Conservation (phyloP, 2,888 invertebrate species). For the Thymelicus sylvestris region DNA sequence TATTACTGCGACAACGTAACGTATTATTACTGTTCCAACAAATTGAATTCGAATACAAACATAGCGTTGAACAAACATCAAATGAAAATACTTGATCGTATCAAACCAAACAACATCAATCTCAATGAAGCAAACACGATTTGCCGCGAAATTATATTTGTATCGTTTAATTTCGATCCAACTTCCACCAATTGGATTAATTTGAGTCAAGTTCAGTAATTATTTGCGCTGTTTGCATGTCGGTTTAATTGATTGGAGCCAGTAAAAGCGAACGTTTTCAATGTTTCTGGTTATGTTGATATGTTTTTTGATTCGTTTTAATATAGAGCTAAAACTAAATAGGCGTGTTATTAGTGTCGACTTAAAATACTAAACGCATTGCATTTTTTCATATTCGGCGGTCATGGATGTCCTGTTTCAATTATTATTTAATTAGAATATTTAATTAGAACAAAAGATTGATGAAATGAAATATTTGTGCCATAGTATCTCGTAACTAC, state of each 20-base stretch:
- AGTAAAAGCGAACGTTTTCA: constrained; percentile 23
- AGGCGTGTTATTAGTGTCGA: too few species aligned
- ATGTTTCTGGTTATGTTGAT: not conserved
- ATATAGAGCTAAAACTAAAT: too few species aligned
- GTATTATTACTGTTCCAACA: constrained; percentile 10
- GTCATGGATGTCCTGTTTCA: constrained; percentile 1
- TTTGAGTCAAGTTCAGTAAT: constrained; percentile 61
- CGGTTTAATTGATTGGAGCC: constrained; percentile 41
- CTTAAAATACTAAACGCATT: too few species aligned
- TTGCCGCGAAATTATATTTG: constrained; percentile 67
- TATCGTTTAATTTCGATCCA: constrained; percentile 61
- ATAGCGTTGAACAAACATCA: constrained; percentile 27
- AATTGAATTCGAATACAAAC: constrained; percentile 32
- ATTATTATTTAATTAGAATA: not conserved
- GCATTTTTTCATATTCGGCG: not conserved
- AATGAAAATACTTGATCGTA: constrained; percentile 33
- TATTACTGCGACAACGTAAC: not conserved
- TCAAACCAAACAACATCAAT: constrained; percentile 52
- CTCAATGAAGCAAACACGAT: constrained; percentile 66
- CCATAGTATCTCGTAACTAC: too few species aligned
- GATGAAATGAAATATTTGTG: too few species aligned
- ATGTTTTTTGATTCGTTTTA: not conserved
- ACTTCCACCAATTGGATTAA: constrained; percentile 63
- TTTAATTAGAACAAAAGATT: too few species aligned
- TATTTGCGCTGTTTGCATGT: constrained; percentile 53